Base-by-base conservation (phyloP, 2,797 vertebrate genomes). In the Yasuhikotakia modesta region DNA sequence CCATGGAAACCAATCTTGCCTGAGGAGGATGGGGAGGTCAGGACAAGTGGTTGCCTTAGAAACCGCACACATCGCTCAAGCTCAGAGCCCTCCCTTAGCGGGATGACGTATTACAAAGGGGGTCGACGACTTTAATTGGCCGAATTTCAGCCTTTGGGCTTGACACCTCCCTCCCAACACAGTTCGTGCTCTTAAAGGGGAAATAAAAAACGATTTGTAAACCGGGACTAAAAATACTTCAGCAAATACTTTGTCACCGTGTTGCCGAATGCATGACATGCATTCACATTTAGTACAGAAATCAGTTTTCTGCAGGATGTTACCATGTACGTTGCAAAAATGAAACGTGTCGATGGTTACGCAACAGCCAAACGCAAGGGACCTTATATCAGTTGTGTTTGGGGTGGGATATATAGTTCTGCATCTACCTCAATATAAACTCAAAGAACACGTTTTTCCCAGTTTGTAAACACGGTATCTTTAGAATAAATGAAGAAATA, bases 31-130 rank as follows among this genome's bases (percentile, higher is more conserved):
- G 73, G 69, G 82, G 85, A 85, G 88, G 88, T 87, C 86, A 87
- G 81, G 85, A 84, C 86, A 81, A 86, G 68, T 73, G 79, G 87
- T 90, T 87, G 83, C 87, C 87, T 80, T 87, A 81, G 88, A 87
- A 88, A 90, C 88, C 81, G 81, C 81, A 81, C 81, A 83, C 84
- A 87, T 85, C 81, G 78, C 84, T 84, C 57, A 82, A 81, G 79
- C 82, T 66, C 48, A 70, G 78, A 81, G 63, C 79, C 76, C 82
- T 79, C 80, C 81, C 80, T 83, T 83, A 53, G 68, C 58, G 70
- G 70, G 64, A 79, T 75, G 81, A 77, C 72, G 83, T 78, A 82
- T 74, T 50, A 67, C 55, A 72, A 76, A 67, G 81, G 82, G 81
- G 83, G 73, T 79, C 65, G 84, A 72, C 68, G 79, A 48, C 81